Evolutionary conservation across 2,113 vertebrate species (phyloP).

Genomic region (Oncorhynchus kisutch): DNA sequence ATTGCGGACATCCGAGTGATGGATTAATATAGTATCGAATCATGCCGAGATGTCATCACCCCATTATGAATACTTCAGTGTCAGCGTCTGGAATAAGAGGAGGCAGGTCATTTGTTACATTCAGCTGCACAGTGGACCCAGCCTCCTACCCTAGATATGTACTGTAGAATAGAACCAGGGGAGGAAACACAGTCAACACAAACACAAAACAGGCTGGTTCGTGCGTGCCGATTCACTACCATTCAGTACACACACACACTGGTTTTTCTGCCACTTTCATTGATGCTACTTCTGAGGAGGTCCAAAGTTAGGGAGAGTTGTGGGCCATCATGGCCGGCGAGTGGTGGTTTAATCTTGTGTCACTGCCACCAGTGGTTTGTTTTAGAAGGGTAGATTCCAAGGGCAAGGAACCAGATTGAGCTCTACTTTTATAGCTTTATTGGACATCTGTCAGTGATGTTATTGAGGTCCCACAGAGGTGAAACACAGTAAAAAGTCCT

Average conservation of each 20-base stretch:
- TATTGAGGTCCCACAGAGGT: conserved; percentile 29
- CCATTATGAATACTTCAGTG: conserved; percentile 46
- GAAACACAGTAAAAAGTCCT: conserved; percentile 28
- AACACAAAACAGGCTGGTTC: no score
- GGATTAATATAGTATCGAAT: conserved; percentile 39
- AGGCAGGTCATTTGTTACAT: conserved; percentile 22
- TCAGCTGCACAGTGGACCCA: conserved; percentile 12
- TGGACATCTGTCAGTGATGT: conserved; percentile 53
- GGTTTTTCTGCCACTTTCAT: no score
- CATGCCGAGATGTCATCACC: conserved; percentile 34
- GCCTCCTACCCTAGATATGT: not conserved
- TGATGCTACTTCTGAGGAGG: no score
- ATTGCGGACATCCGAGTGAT: conserved; percentile 38
- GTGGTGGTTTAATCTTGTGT: conserved; percentile 22
- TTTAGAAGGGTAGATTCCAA: conserved; percentile 16
- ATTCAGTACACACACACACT: no score
- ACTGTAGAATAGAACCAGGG: not conserved
- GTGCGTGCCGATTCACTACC: no score
- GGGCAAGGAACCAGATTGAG: conserved; percentile 29
- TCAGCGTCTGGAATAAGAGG: conserved; percentile 26
- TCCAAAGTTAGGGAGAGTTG: no score
- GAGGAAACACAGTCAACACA: not conserved
- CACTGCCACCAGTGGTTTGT: conserved; percentile 12
- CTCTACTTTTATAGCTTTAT: conserved; percentile 31
- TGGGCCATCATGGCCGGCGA: not conserved